Percentiles rank a stretch among this genome's conserved stretches.
Conservation (phyloP, 2,888 invertebrate species). For the Microctonus hyperodae region DNA sequence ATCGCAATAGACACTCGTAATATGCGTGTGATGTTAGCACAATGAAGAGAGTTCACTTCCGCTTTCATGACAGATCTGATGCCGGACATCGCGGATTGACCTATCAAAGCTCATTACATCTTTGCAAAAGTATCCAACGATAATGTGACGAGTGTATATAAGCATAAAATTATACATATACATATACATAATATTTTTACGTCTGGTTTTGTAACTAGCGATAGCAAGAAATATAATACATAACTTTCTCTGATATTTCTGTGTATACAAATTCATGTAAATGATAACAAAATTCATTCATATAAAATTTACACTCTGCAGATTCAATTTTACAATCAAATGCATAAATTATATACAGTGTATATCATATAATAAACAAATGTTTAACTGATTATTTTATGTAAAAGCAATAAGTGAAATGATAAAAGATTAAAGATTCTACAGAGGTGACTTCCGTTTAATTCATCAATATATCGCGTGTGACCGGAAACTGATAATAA, state of each 20-base stretch:
- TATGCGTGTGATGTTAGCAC: not conserved
- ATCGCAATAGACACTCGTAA: not conserved
- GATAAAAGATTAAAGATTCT: conserved; percentile 20
- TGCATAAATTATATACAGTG: too few relatives aligned
- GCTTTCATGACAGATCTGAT: conserved; percentile 52
- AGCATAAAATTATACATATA: too few relatives aligned
- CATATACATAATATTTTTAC: conserved; percentile 31
- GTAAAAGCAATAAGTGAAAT: conserved; percentile 10
- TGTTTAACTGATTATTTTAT: not conserved
- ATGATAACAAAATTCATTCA: not conserved
- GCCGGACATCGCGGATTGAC: conserved; percentile 60
- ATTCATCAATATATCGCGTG: conserved; percentile 5
- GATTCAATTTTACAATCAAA: too few relatives aligned
- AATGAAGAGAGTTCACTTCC: conserved; percentile 48
- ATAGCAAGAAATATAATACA: conserved; percentile 1
- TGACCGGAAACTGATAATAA: conserved; percentile 27
- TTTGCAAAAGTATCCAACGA: conserved; percentile 36
- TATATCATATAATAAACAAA: too few relatives aligned
- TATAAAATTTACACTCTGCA: too few relatives aligned
- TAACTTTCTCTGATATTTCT: conserved; percentile 17
- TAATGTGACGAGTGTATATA: conserved; percentile 13
- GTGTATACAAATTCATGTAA: too few relatives aligned
- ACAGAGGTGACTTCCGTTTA: conserved; percentile 24
- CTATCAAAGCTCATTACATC: conserved; percentile 56
- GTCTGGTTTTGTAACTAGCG: conserved; percentile 3